Evolutionary conservation across 1,140 invertebrate genomes (phyloP).

Genomic region (Pristionchus pacificus): DNA sequence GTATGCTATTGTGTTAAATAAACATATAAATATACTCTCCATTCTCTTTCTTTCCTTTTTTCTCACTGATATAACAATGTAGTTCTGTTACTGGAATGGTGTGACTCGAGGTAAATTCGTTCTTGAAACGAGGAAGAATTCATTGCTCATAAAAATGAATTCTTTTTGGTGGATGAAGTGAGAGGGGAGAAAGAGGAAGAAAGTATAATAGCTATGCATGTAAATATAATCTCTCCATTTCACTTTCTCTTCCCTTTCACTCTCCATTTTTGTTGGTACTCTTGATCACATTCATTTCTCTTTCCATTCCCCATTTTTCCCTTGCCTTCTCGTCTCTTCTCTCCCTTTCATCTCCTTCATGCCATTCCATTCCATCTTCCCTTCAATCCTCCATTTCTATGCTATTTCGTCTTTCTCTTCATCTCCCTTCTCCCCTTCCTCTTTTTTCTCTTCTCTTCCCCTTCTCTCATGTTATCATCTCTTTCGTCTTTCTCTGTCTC

Average conservation of each 20-base stretch:
- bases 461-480: constrained; percentile 1
- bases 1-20: neutral
- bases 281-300: neutral
- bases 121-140: neutral
- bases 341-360: neutral
- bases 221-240: too few relatives aligned
- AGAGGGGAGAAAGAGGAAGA: neutral
- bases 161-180: neutral
- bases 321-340: neutral
- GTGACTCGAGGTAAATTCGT: neutral
- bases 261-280: neutral
- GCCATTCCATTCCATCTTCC: neutral
- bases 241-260: neutral
- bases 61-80: too few relatives aligned
- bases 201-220: neutral
- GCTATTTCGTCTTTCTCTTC: neutral
- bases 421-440: neutral
- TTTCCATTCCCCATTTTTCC: neutral
- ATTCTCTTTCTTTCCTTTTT: too few relatives aligned
- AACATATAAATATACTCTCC: neutral
- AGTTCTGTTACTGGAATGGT: too few relatives aligned
- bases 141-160: neutral
- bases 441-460: neutral
- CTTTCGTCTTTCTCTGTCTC: too few relatives aligned
- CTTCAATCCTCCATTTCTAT: neutral